These are phyloP conservation scores for Scomber scombrus DNA, from an alignment of 2,113 vertebrate species.

Conservation along the genomic window DNA sequence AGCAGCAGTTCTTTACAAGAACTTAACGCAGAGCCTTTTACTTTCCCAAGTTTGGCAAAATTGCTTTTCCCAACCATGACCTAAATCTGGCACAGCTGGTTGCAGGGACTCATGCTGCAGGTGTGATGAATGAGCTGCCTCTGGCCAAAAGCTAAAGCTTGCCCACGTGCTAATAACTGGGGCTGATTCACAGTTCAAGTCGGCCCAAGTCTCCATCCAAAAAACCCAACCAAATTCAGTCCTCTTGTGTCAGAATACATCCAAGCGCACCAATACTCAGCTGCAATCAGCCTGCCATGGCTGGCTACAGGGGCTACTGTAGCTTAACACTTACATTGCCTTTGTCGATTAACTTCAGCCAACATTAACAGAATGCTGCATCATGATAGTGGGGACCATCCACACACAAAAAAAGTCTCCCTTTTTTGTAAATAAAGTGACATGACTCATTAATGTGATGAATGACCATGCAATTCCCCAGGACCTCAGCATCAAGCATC, in stretches of 20 bases:
- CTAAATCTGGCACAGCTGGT: conserved; percentile 51
- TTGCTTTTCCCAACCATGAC: conserved; percentile 26
- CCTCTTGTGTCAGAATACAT: conserved; percentile 33
- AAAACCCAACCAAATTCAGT: conserved; percentile 26
- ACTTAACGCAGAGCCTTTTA: conserved; percentile 12
- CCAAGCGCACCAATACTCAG: background rate
- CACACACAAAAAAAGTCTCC: conserved; percentile 24
- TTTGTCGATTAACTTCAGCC: conserved; percentile 59
- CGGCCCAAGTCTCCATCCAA: conserved; percentile 7
- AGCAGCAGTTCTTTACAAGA: background rate
- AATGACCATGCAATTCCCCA: conserved; percentile 69
- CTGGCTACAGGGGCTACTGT: conserved; percentile 40
- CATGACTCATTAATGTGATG: conserved; percentile 81
- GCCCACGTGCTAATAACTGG: conserved; percentile 53
- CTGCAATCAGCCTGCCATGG: conserved; percentile 23
- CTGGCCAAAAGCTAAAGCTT: conserved; percentile 44
- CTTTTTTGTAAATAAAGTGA: conserved; percentile 77
- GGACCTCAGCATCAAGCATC: conserved; percentile 50
- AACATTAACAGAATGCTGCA: conserved; percentile 53
- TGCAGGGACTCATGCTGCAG: conserved; percentile 17
- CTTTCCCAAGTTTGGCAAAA: conserved; percentile 11
- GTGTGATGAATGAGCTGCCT: conserved; percentile 58
- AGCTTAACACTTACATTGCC: conserved; percentile 35
- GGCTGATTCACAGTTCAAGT: conserved; percentile 31
- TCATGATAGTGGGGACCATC: conserved; percentile 48